Percentiles rank a stretch among this genome's conserved stretches.
phyloP scores from a whole-genome alignment of 2,113 vertebrate species.

The Parus major region DNA sequence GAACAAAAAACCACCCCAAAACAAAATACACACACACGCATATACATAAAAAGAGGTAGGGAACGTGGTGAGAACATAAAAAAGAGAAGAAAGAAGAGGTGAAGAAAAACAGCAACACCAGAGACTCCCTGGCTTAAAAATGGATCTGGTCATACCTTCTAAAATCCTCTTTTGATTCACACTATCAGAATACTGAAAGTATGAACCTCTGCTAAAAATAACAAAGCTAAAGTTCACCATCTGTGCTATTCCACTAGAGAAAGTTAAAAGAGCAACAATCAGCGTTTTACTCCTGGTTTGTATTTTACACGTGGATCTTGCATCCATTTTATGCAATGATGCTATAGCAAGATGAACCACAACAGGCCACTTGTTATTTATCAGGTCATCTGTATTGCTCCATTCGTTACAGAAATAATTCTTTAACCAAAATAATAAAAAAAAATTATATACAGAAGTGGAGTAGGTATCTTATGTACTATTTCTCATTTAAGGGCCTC shows the following conservation, averaged over 20 bases:
- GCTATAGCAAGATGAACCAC: not conserved
- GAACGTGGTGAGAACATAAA: not conserved
- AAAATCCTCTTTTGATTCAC: not conserved
- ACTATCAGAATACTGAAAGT: not conserved
- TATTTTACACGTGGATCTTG: not conserved
- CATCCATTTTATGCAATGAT: not conserved
- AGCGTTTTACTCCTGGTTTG: not conserved
- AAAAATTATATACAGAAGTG: not conserved
- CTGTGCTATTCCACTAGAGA: not conserved
- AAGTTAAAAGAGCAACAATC: not conserved
- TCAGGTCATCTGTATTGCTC: not conserved
- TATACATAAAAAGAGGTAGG: not conserved
- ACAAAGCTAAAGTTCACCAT: constrained; percentile 3
- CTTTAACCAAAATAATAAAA: not conserved
- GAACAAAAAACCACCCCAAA: not conserved
- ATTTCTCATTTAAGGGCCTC: not conserved
- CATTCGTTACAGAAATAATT: not conserved
- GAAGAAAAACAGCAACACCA: not conserved
- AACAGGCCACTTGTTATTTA: not conserved
- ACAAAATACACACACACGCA: not conserved
- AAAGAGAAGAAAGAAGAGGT: constrained; percentile 14
- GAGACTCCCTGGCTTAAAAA: not conserved
- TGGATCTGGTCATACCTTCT: not conserved
- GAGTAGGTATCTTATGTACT: not conserved
- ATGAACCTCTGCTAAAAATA: not conserved